Evolutionary conservation across 2,888 invertebrate genomes (phyloP), one percentile per base, ranked within the genome.

Genomic region (Cecidostiba fungosa): DNA sequence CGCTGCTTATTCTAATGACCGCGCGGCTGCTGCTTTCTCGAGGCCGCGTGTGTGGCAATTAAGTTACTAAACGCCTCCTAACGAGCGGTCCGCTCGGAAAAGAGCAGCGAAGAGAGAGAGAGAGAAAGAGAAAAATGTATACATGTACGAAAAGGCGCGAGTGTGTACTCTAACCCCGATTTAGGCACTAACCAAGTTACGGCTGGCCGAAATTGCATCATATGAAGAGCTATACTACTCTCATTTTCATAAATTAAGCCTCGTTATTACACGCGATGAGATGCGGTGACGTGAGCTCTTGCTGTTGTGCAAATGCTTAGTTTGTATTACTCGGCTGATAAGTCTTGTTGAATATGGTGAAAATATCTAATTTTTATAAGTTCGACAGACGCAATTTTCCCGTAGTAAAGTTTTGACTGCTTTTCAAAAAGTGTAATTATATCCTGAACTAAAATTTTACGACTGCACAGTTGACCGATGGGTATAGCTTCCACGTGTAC

Each of bases 151-250:
- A 82, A 43, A 23, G 62, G 77, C 19, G 6, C 66, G 66, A 66
- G 73, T 16, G 19, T 3, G 50, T 72, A 87, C 85, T 87, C 76
- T 88, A 89, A 89, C 89, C 91, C 78, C 89, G 89, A 90, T 91
- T 88, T 89, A n/a, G 59, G 43, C 6, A n/a, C 62, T 29, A 19
- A 76, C 23, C 19, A 50, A 14, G 50, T 66, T 73, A 32, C 39
- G 26, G 26, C 29, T 23, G 39, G n/a, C 32, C 14, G 72, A 39
- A 72, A 72, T 79, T 77, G 72, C 81, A 72, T 50, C 72, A 82
- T 39, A 5, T 14, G 82, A 43, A 26, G 19, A 59, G 39, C 43
- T 29, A n/a, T 5, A 14, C 50, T 50, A 59, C 62, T 5, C 54
- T 59, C 39, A 36, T 80, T 79, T 70, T 59, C 77, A 62, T 83